These are phyloP conservation scores for Cliona cf. orientalis DNA, from an alignment of 37 sponge, comb jelly and placozoan species.

Conservation along the genomic window DNA sequence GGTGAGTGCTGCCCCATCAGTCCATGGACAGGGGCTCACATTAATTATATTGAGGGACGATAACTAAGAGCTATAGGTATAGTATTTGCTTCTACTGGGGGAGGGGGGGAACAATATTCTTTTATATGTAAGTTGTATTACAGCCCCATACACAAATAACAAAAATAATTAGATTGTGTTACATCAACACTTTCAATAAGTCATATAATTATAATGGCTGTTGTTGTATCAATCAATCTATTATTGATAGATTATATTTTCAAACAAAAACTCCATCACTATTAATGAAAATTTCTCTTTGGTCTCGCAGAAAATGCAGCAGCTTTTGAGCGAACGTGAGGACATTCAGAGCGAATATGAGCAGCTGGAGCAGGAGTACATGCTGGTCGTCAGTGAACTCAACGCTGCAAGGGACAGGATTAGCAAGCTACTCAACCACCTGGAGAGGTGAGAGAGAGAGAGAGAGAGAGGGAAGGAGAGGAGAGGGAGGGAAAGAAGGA, in stretches of 20 bases:
- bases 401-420: constrained; percentile 70
- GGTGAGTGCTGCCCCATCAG: too few species aligned
- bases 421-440: constrained; percentile 35
- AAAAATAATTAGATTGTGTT: not conserved
- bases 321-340: constrained; percentile 36
- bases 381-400: constrained; percentile 39
- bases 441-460: constrained; percentile 44
- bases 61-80: too few species aligned
- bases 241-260: not conserved
- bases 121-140: too few species aligned
- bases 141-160: not conserved
- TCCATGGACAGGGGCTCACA: too few species aligned
- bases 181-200: not conserved
- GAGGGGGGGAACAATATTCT: too few species aligned
- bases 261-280: too few species aligned
- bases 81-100: too few species aligned
- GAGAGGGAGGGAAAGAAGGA: too few species aligned
- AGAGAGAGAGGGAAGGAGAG: not conserved
- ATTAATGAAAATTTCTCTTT: not conserved
- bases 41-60: too few species aligned
- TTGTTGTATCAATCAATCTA: not conserved
- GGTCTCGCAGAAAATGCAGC: constrained; percentile 10
- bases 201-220: not conserved
- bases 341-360: constrained; percentile 50
- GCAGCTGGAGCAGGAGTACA: constrained; percentile 47